These are phyloP conservation scores for Gyps fulvus DNA, from an alignment of 2,113 vertebrate species.

Conservation along the genomic window DNA sequence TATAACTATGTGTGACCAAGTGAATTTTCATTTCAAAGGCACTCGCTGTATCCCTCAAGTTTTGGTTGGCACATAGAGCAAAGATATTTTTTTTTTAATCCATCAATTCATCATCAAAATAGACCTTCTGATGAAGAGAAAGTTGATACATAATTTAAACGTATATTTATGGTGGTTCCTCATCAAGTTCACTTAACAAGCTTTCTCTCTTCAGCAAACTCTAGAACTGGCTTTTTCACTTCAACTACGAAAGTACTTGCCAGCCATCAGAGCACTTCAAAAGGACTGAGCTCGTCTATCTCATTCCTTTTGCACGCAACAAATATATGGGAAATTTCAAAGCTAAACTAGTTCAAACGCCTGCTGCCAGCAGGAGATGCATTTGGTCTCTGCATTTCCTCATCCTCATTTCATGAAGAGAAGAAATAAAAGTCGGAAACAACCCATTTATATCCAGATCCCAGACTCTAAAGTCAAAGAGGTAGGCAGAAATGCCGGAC, in stretches of 20 bases:
- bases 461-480: background rate
- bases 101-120: background rate
- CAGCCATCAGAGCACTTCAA: slow-evolving; percentile 20
- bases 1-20: background rate
- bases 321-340: slow-evolving; percentile 1
- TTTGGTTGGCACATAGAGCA: background rate
- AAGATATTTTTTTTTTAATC: background rate
- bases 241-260: background rate
- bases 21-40: slow-evolving; percentile 29
- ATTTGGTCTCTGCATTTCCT: background rate
- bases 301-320: background rate
- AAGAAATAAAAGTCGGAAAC: background rate
- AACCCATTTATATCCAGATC: background rate
- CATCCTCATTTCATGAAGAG: background rate
- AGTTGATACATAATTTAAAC: background rate
- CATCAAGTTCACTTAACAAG: background rate
- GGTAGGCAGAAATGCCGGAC: background rate
- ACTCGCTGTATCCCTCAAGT: background rate
- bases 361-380: background rate
- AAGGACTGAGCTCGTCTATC: background rate
- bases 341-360: background rate
- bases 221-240: background rate
- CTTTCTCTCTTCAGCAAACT: background rate
- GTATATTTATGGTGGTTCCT: background rate
- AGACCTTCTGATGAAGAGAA: background rate